Percentiles rank a stretch among this genome's conserved stretches.
Evolutionary conservation across 2,113 vertebrate genomes (phyloP).

Genomic region (Engraulis encrasicolus): DNA sequence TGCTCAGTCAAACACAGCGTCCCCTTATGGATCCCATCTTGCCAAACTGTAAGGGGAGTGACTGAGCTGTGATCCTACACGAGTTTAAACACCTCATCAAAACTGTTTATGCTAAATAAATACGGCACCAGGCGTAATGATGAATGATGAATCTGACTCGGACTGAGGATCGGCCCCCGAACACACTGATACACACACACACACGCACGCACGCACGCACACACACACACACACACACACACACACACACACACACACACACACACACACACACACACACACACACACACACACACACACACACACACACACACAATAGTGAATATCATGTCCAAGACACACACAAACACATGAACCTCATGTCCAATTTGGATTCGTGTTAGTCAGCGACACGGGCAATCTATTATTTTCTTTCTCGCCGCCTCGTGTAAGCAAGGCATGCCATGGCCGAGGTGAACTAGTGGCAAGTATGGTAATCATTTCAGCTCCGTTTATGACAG

Average conservation of each 20-base stretch:
- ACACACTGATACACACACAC: too few species aligned
- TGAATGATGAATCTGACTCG: background rate
- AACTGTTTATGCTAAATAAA: constrained; percentile 8
- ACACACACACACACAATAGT: background rate
- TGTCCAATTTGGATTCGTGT: background rate
- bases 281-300: background rate
- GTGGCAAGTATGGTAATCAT: constrained; percentile 1
- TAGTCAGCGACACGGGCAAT: background rate
- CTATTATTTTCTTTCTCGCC: background rate
- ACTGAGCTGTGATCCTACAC: background rate
- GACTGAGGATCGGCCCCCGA: background rate
- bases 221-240: background rate
- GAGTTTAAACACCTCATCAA: constrained; percentile 17
- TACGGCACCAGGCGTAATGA: background rate
- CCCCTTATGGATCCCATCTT: background rate
- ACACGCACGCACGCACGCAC: too few species aligned
- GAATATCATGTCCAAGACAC: background rate
- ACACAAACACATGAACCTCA: background rate
- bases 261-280: background rate
- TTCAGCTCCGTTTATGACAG: background rate
- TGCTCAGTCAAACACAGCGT: background rate
- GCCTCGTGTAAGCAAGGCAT: background rate
- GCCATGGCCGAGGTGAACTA: background rate
- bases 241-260: background rate
- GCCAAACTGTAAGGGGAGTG: background rate